Conservation (phyloP, 64 coral and sea anemone species). For the Acropora tenuis region DNA sequence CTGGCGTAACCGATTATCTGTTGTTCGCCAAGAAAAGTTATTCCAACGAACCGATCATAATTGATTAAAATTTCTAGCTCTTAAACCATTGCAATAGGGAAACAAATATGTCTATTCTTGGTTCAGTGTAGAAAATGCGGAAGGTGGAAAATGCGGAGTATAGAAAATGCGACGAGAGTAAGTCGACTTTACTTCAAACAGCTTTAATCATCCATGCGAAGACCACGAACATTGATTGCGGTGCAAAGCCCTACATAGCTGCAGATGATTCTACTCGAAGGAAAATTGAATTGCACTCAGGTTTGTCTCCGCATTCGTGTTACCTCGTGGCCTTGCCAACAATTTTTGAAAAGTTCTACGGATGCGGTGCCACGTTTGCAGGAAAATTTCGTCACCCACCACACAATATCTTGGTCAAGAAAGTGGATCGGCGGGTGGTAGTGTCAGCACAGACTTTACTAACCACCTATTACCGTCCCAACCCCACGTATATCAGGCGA, state of each 20-base stretch:
- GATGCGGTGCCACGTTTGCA: constrained; percentile 44
- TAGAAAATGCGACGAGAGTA: too few relatives aligned
- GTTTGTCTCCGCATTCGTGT: not conserved
- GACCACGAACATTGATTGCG: not conserved
- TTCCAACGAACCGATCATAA: too few relatives aligned
- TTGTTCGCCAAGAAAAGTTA: too few relatives aligned
- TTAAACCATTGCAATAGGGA: too few relatives aligned
- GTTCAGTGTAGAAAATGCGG: too few relatives aligned
- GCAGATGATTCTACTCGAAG: not conserved
- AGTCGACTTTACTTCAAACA: constrained; percentile 11
- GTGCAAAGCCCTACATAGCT: not conserved
- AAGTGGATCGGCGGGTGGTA: constrained; percentile 40
- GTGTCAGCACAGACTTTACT: constrained; percentile 36
- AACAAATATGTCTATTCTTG: too few relatives aligned
- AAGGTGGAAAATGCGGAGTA: too few relatives aligned
- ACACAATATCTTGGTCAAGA: constrained; percentile 50
- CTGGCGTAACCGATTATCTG: too few relatives aligned
- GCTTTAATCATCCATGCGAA: not conserved
- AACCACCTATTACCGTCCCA: constrained; percentile 71
- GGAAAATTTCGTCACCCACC: constrained; percentile 23
- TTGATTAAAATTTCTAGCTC: too few relatives aligned
- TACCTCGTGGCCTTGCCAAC: too few relatives aligned
- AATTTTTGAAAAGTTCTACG: constrained; percentile 46
- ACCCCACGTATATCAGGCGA: constrained; percentile 10
- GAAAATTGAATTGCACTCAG: not conserved